phyloP scores from a whole-genome alignment of 2,113 vertebrate genomes.

The Neogobius melanostomus region DNA sequence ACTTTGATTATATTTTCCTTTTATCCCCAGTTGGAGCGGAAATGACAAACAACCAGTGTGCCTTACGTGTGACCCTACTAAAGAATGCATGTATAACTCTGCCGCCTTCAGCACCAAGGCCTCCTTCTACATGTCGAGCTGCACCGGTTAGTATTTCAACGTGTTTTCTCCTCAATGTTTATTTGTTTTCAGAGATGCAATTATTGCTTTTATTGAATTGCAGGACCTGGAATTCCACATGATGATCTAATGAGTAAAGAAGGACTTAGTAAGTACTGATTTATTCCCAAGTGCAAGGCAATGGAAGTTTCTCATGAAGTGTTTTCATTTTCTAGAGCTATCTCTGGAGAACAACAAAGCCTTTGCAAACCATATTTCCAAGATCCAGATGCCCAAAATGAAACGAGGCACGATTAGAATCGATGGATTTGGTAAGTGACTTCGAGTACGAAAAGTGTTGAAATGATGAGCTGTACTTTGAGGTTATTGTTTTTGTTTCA shows the following conservation, averaged over 20 bases:
- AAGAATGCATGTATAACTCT: conserved; percentile 86
- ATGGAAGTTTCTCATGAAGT: neutral
- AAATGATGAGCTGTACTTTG: neutral
- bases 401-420: conserved; percentile 60
- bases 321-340: conserved; percentile 67
- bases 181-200: neutral
- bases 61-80: conserved; percentile 81
- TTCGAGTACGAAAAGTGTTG: neutral
- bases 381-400: conserved; percentile 86
- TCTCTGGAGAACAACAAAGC: conserved; percentile 83
- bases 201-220: conserved; percentile 23
- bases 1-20: neutral
- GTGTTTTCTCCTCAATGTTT: neutral
- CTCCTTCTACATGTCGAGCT: conserved; percentile 84
- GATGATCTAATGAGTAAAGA: conserved; percentile 60
- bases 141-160: conserved; percentile 75
- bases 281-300: neutral
- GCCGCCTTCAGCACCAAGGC: conserved; percentile 84
- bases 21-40: neutral
- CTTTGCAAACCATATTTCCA: conserved; percentile 71
- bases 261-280: conserved; percentile 36
- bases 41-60: conserved; percentile 55
- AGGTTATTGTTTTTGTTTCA: conserved; percentile 10
- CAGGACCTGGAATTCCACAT: conserved; percentile 87
- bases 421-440: conserved; percentile 77